Percentiles rank a stretch among this genome's conserved stretches.
These are phyloP conservation scores for Heliangelus exortis DNA, from an alignment of 2,797 vertebrate species.

Conservation along the genomic window DNA sequence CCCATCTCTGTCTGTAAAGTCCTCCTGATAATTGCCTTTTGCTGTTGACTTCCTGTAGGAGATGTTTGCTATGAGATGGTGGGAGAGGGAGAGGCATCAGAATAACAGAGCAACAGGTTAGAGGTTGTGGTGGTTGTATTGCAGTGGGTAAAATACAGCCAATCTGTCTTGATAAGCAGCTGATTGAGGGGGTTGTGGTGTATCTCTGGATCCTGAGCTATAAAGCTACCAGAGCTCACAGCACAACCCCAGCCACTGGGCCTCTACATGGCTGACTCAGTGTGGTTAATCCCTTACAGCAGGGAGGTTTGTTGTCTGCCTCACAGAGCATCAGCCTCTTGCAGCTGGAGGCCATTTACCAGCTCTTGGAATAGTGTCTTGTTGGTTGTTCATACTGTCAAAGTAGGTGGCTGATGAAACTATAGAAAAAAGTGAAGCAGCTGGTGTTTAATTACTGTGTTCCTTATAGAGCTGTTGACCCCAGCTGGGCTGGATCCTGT, in stretches of 20 bases:
- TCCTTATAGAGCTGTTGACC: background rate
- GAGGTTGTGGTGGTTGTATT: background rate
- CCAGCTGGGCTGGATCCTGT: background rate
- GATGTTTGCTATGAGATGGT: background rate
- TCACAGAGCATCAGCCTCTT: background rate
- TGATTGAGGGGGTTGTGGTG: background rate
- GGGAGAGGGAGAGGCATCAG: fast-evolving
- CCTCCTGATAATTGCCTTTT: background rate
- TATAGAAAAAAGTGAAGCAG: background rate
- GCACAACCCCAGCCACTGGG: background rate
- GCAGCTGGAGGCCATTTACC: background rate
- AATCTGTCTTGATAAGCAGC: background rate
- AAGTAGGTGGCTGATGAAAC: background rate
- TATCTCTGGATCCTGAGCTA: background rate
- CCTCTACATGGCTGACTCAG: background rate
- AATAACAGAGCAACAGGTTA: background rate
- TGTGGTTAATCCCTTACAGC: background rate
- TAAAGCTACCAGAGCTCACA: background rate
- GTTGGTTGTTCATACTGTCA: background rate
- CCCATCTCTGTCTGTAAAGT: fast-evolving
- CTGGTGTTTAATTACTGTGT: background rate
- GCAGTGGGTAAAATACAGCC: background rate
- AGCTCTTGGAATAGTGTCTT: background rate
- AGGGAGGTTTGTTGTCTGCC: background rate
- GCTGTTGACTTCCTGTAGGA: background rate